Percentiles rank a stretch among this genome's conserved stretches.
These are phyloP conservation scores for Lonchura striata DNA, from an alignment of 2,113 vertebrate genomes.

Conservation along the genomic window DNA sequence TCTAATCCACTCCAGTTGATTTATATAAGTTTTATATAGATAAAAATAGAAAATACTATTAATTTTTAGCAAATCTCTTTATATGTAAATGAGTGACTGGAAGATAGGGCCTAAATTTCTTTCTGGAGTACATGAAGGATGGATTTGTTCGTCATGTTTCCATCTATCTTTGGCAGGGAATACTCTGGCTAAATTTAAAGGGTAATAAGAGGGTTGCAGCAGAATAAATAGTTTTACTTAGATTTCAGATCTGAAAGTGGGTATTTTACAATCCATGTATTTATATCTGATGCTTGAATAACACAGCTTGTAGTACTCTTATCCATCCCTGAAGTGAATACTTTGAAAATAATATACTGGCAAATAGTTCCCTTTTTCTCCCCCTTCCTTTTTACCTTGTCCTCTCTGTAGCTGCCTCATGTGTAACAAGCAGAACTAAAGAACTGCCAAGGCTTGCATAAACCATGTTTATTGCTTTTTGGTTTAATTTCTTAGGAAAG, in stretches of 20 bases:
- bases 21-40: background rate
- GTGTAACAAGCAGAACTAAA: background rate
- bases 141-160: background rate
- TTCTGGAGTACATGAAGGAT: background rate
- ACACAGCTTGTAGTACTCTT: background rate
- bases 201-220: background rate
- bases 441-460: background rate
- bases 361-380: background rate
- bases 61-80: constrained; percentile 15
- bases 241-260: background rate
- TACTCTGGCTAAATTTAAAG: constrained; percentile 15
- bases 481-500: constrained; percentile 43
- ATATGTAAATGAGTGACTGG: background rate
- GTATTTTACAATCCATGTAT: constrained; percentile 1
- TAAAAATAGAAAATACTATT: background rate
- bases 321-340: background rate
- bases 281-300: constrained; percentile 28
- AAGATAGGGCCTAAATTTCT: background rate
- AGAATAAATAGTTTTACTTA: constrained; percentile 25
- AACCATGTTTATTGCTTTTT: constrained; percentile 7
- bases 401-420: background rate
- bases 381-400: background rate
- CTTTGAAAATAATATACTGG: constrained; percentile 6
- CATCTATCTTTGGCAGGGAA: background rate
- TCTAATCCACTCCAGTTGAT: background rate